A percentile compares a stretch with the other conserved stretches of the same genome.
Conservation (phyloP, 2,797 vertebrate species). For the Gallinago nigripennis region DNA sequence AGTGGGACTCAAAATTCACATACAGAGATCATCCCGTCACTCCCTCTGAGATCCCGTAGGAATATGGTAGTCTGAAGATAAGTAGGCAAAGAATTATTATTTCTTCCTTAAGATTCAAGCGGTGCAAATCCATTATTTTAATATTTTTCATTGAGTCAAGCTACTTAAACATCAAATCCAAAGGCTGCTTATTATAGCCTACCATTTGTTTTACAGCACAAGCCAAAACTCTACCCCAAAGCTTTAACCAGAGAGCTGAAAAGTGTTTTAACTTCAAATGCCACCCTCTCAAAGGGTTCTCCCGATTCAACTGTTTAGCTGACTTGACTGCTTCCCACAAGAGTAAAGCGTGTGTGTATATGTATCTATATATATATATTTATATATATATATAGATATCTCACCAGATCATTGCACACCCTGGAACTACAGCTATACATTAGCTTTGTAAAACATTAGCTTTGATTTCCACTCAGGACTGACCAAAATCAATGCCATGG, state of each 20-base stretch:
- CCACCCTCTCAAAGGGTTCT: not conserved
- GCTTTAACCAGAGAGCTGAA: not conserved
- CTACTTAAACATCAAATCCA: not conserved
- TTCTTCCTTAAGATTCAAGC: not conserved
- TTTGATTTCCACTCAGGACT: not conserved
- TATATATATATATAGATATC: too few species aligned
- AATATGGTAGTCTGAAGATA: not conserved
- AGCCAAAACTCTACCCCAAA: not conserved
- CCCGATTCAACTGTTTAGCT: not conserved
- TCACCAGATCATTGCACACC: not conserved
- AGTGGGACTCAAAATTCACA: accelerated
- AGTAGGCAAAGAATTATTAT: not conserved
- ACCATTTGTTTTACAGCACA: not conserved
- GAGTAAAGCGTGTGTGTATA: not conserved
- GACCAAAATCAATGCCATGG: not conserved
- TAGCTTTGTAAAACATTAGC: not conserved
- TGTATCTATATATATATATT: too few species aligned
- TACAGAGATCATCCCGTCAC: not conserved
- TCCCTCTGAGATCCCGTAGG: not conserved
- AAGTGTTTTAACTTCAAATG: not conserved
- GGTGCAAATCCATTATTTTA: not conserved
- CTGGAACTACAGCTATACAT: not conserved
- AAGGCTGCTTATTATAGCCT: not conserved
- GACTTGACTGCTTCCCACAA: not conserved
- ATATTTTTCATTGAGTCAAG: not conserved